Base-by-base conservation (phyloP, 2,888 invertebrate species). In the Tenthredo scrophulariae region DNA sequence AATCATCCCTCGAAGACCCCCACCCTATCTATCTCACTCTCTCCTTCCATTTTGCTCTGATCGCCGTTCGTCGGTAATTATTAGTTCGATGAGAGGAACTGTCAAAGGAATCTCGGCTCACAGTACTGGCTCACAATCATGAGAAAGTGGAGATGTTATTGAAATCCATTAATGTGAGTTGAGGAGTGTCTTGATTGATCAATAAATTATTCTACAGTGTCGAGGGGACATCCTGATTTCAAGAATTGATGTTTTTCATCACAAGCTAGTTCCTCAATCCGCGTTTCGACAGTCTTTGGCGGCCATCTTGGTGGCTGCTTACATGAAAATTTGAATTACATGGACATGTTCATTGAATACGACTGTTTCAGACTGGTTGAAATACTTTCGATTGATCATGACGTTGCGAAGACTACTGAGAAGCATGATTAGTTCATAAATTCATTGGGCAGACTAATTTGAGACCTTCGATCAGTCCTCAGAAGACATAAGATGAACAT, bases 1-100 rank as follows among this genome's bases (percentile, higher is more conserved):
- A 62, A 80, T 80, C 62, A 80, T 22, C 54, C 40, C 50, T 22
- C 50, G 18, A 50, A n/a, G 54, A 77, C 77, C 50, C 26, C 18
- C 50, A 37, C 22, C 72, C 13, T 46, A 15, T 46, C 75, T 5
- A 10, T 77, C 29, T 15, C 75, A 13, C 58, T 37, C 10, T 37
- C 37, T 37, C 58, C 29, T 40, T 79, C 58, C 1, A 6, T 54
- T 26, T 79, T 22, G 29, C 54, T 33, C 74, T 67, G 33, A 67
- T 67, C 72, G 22, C 22, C 40, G n/a, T 72, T 70, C 7, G 22
- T 72, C 40, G 22, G 40, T 40, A 43, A 43, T 72, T 40, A 40
- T 22, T 72, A 72, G 40, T 72, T 67, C 33, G 33, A 67, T 33
- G 33, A 33, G 67, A 33, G 29, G 18, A 33, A 33, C 18, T 33